Conservation (phyloP, 2,888 invertebrate genomes). For the Branchellion lobata region DNA sequence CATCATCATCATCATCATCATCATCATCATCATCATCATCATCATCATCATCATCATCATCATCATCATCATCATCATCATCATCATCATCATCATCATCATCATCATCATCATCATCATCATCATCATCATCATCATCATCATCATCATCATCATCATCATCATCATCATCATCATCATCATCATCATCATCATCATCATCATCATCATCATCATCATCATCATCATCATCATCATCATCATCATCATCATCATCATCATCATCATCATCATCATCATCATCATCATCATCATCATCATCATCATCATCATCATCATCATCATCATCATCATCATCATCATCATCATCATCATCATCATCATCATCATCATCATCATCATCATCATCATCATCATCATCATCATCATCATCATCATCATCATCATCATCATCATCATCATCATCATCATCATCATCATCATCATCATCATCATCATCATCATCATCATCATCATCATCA, state of each 20-base stretch:
- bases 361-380: too few species aligned
- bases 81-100: conserved; percentile 37
- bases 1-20: background rate
- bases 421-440: too few species aligned
- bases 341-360: too few species aligned
- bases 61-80: conserved; percentile 32
- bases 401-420: too few species aligned
- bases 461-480: too few species aligned
- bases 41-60: conserved; percentile 39
- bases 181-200: too few species aligned
- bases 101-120: conserved; percentile 41
- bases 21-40: conserved; percentile 12
- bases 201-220: too few species aligned
- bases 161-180: conserved; percentile 41
- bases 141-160: conserved; percentile 24
- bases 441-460: too few species aligned
- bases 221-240: conserved; percentile 4
- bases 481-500: too few species aligned
- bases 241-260: conserved; percentile 9
- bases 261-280: conserved; percentile 9
- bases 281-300: conserved; percentile 9
- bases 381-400: too few species aligned
- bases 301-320: conserved; percentile 2
- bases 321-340: too few species aligned
- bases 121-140: conserved; percentile 39